A percentile compares a stretch with the other conserved stretches of the same genome.
These are phyloP conservation scores for Cyrtodaria siliqua DNA, from an alignment of 2,888 invertebrate genomes.

Conservation along the genomic window DNA sequence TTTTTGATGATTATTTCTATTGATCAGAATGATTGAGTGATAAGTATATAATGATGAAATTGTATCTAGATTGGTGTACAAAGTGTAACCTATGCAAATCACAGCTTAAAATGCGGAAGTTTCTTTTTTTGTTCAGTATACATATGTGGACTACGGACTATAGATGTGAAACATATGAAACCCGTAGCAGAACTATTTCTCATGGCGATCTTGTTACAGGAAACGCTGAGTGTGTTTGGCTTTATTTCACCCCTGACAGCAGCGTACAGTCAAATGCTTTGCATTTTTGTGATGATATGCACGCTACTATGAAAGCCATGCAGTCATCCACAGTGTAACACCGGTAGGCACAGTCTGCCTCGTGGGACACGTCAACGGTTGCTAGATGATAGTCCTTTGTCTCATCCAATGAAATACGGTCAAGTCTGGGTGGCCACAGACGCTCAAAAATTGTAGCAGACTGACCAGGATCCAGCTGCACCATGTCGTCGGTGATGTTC, in stretches of 20 bases:
- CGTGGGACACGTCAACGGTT: constrained; percentile 66
- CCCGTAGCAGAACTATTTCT: too few species aligned
- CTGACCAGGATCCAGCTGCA: constrained; percentile 32
- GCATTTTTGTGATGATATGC: constrained; percentile 68
- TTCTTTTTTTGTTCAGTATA: too few species aligned
- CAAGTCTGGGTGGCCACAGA: constrained; percentile 72
- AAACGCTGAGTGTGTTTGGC: too few species aligned
- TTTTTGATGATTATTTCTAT: too few species aligned
- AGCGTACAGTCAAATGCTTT: constrained; percentile 63
- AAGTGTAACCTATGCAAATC: too few species aligned
- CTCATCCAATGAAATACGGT: constrained; percentile 38
- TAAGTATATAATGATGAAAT: too few species aligned
- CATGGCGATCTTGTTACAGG: too few species aligned
- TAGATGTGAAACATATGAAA: too few species aligned
- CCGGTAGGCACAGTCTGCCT: constrained; percentile 76
- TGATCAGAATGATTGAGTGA: too few species aligned
- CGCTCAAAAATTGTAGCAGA: constrained; percentile 73
- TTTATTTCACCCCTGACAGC: constrained; percentile 31
- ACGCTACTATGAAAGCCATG: constrained; percentile 68
- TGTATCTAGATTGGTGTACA: too few species aligned
- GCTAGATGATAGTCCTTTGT: constrained; percentile 32
- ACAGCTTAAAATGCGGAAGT: too few species aligned
- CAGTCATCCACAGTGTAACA: constrained; percentile 74
- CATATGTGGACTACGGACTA: too few species aligned
- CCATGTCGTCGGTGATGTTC: constrained; percentile 50